Evolutionary conservation across 2,888 invertebrate species (phyloP), one percentile per base, ranked within the genome.

Genomic region (Thecophora atra): DNA sequence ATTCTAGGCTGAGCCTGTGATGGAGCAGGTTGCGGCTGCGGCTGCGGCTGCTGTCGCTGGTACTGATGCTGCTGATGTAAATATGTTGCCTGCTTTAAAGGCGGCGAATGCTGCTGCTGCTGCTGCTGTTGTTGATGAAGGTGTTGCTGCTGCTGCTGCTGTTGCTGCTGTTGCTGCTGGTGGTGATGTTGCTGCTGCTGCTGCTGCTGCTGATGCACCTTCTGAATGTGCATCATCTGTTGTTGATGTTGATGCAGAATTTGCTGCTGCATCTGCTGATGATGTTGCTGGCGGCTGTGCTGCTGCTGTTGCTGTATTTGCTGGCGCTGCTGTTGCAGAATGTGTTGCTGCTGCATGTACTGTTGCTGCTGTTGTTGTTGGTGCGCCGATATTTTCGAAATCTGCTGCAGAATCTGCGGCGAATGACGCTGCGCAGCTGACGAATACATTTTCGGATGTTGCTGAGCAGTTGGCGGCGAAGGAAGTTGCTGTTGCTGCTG

Each of bases 261-360:
- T 52, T 72, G 69, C 11, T 68, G 65, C 13, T 72, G 75, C 51
- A 69, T 68, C 15, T 68, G 71, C 37, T 78, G 78, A 7, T 75
- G 76, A 24, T 81, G 77, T 68, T 77, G 81, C 0, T 80, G 80
- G 7, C 76, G 72, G 52, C 78, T 78, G 65, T 75, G 76, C 70
- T 80, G 79, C 17, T 84, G 83, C 28, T 84, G 82, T 72, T 85
- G 84, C 71, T 85, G 83, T 42, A 84, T 82, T 67, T 84, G 84
- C 11, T 82, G 82, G 72, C 82, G 83, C 63, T 84, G 84, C 63
- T 79, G 79, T 62, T 77, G 79, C 64, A 75, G 74, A 56, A 77
- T 64, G 21, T 77, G 77, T 54, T 79, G 79, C 44, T 80, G 77
- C n/a, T 77, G 76, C 51, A 76, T 75, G n/a, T 76, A 76, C 28